Base-by-base conservation (phyloP, 2,888 invertebrate genomes). In the Sphecodes monilicornis region DNA sequence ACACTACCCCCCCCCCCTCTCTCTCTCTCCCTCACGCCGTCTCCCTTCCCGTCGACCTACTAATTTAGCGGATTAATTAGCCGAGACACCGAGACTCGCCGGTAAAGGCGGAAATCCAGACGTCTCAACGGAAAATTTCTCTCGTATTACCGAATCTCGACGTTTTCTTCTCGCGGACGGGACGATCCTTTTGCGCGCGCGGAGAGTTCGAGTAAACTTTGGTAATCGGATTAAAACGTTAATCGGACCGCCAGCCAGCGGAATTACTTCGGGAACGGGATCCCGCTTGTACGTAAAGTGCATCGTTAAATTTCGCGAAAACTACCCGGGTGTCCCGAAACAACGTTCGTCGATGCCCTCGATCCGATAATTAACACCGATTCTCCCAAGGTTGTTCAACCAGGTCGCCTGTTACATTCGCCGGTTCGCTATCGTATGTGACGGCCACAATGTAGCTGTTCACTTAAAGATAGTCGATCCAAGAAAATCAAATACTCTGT, bases 51-150 rank as follows among this genome's bases (percentile, higher is more conserved):
- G 60, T 13, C 82, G 85, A 80, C 82, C 71, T 82, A 78, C 79
- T 86, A 88, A 86, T 86, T 74, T 80, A 84, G 54, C 74, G 75
- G 85, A 81, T 85, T 88, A 84, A 88, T 88, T 86, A 86, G 82
- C 77, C 73, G 73, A 70, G 81, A 88, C 74, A 75, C 57, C 80
- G 80, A 82, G 79, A 86, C 69, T 60, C 13, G 72, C 41, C 81
- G 86, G 76, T 64, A 60, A 82, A 76, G 80, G 76, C 74, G 81
- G 81, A 71, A 82, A 85, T 77, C 82, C 85, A 79, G 85, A 85
- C 85, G 78, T 82, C 86, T 57, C 73, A 76, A 66, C 76, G 86
- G 82, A 86, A 82, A 85, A 85, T 86, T 85, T 85, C 82, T 79
- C 74, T 79, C 85, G 36, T 80, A 81, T 85, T 86, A 86, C 85